phyloP scores from a whole-genome alignment of 2,113 vertebrate genomes.

The Verasper variegatus region DNA sequence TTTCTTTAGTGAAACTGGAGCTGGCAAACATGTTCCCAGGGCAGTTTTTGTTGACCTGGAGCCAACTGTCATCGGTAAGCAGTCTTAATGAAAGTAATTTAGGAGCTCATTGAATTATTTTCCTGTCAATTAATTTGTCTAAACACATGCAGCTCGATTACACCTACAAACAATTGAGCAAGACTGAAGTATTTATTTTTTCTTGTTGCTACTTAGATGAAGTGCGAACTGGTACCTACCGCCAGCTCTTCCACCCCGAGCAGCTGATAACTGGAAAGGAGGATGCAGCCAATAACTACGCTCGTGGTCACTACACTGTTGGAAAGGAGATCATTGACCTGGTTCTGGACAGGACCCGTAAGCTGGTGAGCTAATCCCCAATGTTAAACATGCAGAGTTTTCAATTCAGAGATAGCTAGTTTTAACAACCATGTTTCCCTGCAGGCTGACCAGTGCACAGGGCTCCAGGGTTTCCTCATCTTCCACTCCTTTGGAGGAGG shows the following conservation, averaged over 20 bases:
- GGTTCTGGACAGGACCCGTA: constrained; percentile 77
- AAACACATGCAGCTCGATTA: no score
- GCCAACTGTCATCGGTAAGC: constrained; percentile 76
- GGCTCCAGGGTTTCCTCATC: constrained; percentile 83
- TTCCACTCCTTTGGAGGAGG: constrained; percentile 84
- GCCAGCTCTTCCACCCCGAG: constrained; percentile 88
- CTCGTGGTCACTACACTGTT: constrained; percentile 82
- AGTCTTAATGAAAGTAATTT: not conserved
- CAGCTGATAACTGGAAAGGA: constrained; percentile 89
- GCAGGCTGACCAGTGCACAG: constrained; percentile 83
- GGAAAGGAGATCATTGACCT: constrained; percentile 81
- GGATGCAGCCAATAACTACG: constrained; percentile 90
- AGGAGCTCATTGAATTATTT: no score
- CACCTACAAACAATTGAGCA: not conserved
- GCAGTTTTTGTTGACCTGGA: constrained; percentile 82
- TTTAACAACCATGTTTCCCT: not conserved
- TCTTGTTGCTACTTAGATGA: constrained; percentile 73
- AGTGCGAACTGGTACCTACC: constrained; percentile 85
- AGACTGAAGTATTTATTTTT: not conserved
- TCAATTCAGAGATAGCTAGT: accelerated
- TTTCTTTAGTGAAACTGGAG: constrained; percentile 82
- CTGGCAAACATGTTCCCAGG: constrained; percentile 80
- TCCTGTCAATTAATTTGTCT: no score
- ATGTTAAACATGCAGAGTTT: not conserved
- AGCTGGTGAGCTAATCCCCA: constrained; percentile 64